Conservation (phyloP, 2,797 vertebrate genomes). For the Amblyopsis hoosieri region DNA sequence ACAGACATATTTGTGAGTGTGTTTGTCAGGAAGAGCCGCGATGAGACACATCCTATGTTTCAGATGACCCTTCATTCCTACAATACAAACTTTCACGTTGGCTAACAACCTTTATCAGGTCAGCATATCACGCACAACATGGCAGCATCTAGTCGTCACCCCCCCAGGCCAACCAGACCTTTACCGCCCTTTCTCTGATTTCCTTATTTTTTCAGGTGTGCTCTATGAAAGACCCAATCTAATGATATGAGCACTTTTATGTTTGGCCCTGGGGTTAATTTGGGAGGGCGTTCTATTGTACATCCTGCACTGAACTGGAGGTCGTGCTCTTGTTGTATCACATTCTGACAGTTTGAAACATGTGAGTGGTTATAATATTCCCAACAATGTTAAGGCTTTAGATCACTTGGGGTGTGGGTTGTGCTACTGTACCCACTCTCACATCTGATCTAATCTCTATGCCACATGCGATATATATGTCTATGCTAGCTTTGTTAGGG, state of each 20-base stretch:
- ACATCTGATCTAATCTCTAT: neutral
- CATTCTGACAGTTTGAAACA: too few species aligned
- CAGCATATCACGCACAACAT: conserved; percentile 17
- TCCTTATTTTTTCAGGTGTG: conserved; percentile 53
- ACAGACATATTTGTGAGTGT: neutral
- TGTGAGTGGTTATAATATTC: too few species aligned
- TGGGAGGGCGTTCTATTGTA: neutral
- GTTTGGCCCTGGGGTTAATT: conserved; percentile 9
- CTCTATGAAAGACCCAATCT: conserved; percentile 10
- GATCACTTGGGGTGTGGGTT: neutral
- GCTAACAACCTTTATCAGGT: conserved; percentile 26
- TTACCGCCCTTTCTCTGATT: conserved; percentile 24
- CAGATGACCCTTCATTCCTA: conserved; percentile 47
- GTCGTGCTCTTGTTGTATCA: neutral
- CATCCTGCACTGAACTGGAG: conserved; percentile 1
- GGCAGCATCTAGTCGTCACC: too few species aligned
- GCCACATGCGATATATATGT: too few species aligned
- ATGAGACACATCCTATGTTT: conserved; percentile 51
- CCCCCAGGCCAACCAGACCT: conserved; percentile 10
- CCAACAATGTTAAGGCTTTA: too few species aligned
- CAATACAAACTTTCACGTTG: conserved; percentile 10
- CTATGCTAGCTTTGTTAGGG: too few species aligned
- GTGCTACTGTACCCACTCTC: neutral
- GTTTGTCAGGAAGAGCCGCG: conserved; percentile 43
- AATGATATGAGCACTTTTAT: conserved; percentile 19